Percentiles rank a stretch among this genome's conserved stretches.
Evolutionary conservation across 1,140 invertebrate genomes (phyloP).

Genomic region (Drosophila yakuba): DNA sequence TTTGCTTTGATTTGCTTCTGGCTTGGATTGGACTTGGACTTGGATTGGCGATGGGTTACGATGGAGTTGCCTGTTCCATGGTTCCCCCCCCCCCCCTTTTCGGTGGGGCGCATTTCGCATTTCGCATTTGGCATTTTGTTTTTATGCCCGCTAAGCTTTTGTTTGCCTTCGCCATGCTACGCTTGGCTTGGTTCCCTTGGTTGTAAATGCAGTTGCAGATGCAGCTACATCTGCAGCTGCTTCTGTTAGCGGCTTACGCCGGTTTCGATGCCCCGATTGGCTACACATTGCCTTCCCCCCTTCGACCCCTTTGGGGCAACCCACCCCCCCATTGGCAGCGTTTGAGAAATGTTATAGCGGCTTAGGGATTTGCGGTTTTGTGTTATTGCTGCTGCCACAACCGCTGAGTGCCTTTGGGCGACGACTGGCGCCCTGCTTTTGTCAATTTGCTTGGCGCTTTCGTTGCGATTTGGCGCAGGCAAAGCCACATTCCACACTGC

Average conservation of each 20-base stretch:
- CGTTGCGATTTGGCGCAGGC: slow-evolving; percentile 49
- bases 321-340: slow-evolving; percentile 26
- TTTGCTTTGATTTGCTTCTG: slow-evolving; percentile 74
- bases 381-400: slow-evolving; percentile 64
- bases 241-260: slow-evolving; percentile 58
- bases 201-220: slow-evolving; percentile 35
- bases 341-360: slow-evolving; percentile 79
- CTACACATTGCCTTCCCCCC: slow-evolving; percentile 5
- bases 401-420: slow-evolving; percentile 43
- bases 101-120: slow-evolving; percentile 31
- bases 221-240: slow-evolving; percentile 45
- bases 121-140: slow-evolving; percentile 61
- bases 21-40: slow-evolving; percentile 17
- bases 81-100: not conserved
- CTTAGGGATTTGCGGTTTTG: slow-evolving; percentile 74
- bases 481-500: slow-evolving; percentile 69
- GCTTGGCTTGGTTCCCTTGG: slow-evolving; percentile 31
- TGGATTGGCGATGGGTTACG: not conserved
- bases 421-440: slow-evolving; percentile 54
- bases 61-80: not conserved
- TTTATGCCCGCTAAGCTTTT: slow-evolving; percentile 68
- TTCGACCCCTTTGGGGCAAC: not conserved
- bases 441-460: slow-evolving; percentile 68
- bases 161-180: slow-evolving; percentile 63
- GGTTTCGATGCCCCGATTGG: slow-evolving; percentile 49